Conservation (phyloP, 64 coral and sea anemone species). For the Stichodactyla mertensii region DNA sequence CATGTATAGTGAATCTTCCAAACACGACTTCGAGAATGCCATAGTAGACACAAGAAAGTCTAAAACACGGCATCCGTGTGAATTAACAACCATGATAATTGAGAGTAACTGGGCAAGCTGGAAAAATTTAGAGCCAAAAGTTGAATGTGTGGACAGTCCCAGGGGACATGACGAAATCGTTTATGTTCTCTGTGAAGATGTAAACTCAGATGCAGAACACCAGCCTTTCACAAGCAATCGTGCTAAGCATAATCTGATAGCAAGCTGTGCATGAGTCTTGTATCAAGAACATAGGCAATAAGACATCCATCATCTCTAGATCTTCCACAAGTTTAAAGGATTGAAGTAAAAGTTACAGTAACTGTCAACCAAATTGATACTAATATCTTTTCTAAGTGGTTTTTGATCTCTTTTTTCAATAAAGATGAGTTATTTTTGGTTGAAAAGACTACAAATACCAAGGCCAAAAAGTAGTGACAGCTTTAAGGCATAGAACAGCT, state of each 20-base stretch:
- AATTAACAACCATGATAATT: slow-evolving; percentile 73
- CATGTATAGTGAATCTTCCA: slow-evolving; percentile 59
- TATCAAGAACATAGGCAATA: too few species aligned
- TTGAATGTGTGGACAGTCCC: neutral
- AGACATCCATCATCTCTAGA: too few species aligned
- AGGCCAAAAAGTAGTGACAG: too few species aligned
- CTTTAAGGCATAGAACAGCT: too few species aligned
- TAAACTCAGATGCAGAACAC: neutral
- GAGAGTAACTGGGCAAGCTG: slow-evolving; percentile 63
- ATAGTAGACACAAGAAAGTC: slow-evolving; percentile 48
- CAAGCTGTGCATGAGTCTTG: slow-evolving; percentile 1
- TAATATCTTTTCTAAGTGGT: too few species aligned
- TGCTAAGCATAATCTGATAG: neutral
- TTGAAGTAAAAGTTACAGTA: too few species aligned
- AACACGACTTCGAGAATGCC: slow-evolving; percentile 48
- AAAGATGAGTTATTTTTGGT: too few species aligned
- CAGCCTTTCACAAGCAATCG: neutral
- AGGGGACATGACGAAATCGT: neutral
- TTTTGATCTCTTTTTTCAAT: too few species aligned
- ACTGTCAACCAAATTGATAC: too few species aligned
- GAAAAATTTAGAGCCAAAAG: slow-evolving; percentile 29
- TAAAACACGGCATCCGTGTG: slow-evolving; percentile 1
- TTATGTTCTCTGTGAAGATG: neutral
- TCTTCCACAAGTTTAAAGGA: too few species aligned
- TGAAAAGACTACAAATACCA: too few species aligned